phyloP scores from a whole-genome alignment of 2,113 vertebrate species.

The Ctenodactylus gundi region DNA sequence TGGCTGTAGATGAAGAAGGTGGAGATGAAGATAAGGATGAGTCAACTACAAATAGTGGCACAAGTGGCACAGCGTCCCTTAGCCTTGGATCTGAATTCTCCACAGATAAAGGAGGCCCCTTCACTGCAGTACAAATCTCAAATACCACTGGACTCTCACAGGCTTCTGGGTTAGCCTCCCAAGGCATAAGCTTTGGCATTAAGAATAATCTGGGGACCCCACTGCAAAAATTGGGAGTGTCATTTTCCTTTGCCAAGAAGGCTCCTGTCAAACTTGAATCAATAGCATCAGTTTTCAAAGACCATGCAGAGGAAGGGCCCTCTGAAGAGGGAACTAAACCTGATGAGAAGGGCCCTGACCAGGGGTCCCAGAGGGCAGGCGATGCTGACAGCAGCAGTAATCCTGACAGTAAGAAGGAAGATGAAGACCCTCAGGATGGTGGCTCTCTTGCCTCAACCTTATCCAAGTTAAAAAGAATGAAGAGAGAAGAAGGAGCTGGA shows the following conservation, averaged over 20 bases:
- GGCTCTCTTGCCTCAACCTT: slow-evolving; percentile 92
- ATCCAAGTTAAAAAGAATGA: slow-evolving; percentile 97
- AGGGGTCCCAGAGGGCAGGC: slow-evolving; percentile 80
- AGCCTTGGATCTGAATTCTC: slow-evolving; percentile 71
- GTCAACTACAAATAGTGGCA: slow-evolving; percentile 74
- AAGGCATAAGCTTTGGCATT: slow-evolving; percentile 88
- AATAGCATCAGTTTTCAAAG: slow-evolving; percentile 95
- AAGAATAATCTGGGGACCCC: slow-evolving; percentile 85
- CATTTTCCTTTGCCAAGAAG: slow-evolving; percentile 98
- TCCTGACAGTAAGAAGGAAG: slow-evolving; percentile 82
- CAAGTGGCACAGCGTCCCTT: slow-evolving; percentile 57
- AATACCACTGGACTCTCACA: slow-evolving; percentile 60
- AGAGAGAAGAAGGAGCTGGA: slow-evolving; percentile 91
- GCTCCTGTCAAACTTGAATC: slow-evolving; percentile 96
- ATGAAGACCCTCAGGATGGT: slow-evolving; percentile 87
- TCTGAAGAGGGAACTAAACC: slow-evolving; percentile 87
- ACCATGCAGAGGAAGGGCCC: slow-evolving; percentile 90
- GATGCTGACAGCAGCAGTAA: slow-evolving; percentile 84
- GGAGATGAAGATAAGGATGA: slow-evolving; percentile 86
- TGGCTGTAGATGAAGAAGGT: slow-evolving; percentile 94
- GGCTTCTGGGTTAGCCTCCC: slow-evolving; percentile 74
- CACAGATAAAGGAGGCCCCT: slow-evolving; percentile 80
- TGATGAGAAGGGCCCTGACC: slow-evolving; percentile 86
- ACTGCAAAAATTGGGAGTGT: slow-evolving; percentile 94
- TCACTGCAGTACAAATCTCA: slow-evolving; percentile 70